These are phyloP conservation scores for Sylvilagus bachmani DNA, from an alignment of 2,113 vertebrate species.

Conservation along the genomic window DNA sequence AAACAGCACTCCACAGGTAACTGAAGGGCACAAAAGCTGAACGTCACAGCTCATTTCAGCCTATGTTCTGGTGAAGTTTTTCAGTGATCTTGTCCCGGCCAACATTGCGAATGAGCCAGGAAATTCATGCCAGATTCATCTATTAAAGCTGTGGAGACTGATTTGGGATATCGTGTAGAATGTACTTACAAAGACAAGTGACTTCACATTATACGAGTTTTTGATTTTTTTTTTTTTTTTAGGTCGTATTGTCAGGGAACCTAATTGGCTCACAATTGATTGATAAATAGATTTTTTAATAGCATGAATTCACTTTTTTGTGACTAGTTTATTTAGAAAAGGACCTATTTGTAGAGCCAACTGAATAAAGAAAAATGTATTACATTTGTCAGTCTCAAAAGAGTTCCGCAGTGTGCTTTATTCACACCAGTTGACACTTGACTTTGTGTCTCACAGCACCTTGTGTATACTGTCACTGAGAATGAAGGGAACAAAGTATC, in stretches of 20 bases:
- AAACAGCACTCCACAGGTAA: background rate
- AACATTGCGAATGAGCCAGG: background rate
- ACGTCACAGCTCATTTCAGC: background rate
- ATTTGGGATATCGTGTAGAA: background rate
- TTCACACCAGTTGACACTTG: background rate
- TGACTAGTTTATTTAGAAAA: constrained; percentile 21
- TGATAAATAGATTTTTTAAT: background rate
- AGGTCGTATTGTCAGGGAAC: background rate
- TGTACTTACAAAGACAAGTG: background rate
- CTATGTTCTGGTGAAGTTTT: background rate
- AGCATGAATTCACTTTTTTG: background rate
- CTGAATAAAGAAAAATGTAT: background rate
- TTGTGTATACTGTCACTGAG: background rate
- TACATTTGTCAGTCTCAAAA: background rate
- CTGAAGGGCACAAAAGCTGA: background rate
- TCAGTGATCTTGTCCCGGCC: background rate
- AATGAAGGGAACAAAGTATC: background rate
- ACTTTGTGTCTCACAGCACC: background rate
- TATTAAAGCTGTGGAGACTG: background rate
- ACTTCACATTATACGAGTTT: background rate
- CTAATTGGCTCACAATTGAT: background rate
- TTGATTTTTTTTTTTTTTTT: background rate
- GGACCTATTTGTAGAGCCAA: background rate
- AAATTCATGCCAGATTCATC: background rate
- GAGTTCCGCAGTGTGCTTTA: background rate